These are phyloP conservation scores for Aethina tumida DNA, from an alignment of 1,140 invertebrate species.

Conservation along the genomic window DNA sequence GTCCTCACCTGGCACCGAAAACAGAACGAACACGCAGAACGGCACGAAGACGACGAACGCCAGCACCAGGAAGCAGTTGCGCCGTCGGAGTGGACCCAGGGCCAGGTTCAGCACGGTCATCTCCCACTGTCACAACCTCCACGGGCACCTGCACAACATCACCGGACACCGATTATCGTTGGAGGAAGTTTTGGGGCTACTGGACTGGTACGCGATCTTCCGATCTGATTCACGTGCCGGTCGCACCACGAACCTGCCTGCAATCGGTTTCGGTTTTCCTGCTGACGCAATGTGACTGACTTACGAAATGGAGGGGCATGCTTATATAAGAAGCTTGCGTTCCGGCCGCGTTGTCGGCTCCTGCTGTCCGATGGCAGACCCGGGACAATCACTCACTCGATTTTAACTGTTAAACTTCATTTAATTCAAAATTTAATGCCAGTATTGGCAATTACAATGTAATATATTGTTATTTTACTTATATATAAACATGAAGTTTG, in stretches of 20 bases:
- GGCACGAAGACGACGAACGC: conserved; percentile 42
- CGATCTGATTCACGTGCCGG: too few relatives aligned
- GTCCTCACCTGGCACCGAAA: conserved; percentile 35
- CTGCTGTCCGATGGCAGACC: too few relatives aligned
- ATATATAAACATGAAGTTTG: too few relatives aligned
- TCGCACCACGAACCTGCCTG: too few relatives aligned
- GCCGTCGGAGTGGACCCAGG: conserved; percentile 36
- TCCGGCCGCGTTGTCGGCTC: conserved; percentile 6
- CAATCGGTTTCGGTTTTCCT: too few relatives aligned
- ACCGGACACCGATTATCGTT: not conserved
- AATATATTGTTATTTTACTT: too few relatives aligned
- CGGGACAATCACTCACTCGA: too few relatives aligned
- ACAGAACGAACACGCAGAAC: conserved; percentile 42
- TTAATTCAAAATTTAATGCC: too few relatives aligned
- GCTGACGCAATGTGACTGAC: conserved; percentile 7
- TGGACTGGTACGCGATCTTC: too few relatives aligned
- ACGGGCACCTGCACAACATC: conserved; percentile 1
- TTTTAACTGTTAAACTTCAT: too few relatives aligned
- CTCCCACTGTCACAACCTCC: conserved; percentile 13
- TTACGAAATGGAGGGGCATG: conserved; percentile 3
- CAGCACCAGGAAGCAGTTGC: conserved; percentile 41
- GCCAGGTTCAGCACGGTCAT: conserved; percentile 33
- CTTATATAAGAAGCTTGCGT: conserved; percentile 13
- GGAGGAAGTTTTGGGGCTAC: not conserved
- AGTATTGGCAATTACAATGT: too few relatives aligned